Evolutionary conservation across 2,888 invertebrate genomes (phyloP), one percentile per base, ranked within the genome.

Genomic region (Diarsia mendica): DNA sequence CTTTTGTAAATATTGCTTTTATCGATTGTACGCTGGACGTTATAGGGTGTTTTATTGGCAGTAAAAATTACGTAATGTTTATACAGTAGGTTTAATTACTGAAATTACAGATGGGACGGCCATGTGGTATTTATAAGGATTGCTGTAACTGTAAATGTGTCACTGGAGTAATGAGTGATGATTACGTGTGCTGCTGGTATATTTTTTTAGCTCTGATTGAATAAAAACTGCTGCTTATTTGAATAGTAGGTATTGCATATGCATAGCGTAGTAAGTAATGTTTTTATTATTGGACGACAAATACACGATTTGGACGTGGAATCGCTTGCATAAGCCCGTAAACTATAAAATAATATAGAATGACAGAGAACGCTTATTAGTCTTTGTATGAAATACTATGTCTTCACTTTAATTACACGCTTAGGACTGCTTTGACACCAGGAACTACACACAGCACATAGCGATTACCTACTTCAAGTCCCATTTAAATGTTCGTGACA

Each of bases 1-100:
- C 87, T 89, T 89, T 87, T 88, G 90, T 89, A 90, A 90, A 91
- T 90, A 90, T 87, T 85, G 83, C 72, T 72, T 63, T 58, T 79
- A 83, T 87, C 80, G 87, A 89, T 89, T 84, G 70, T 66, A 70
- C 75, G 13, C 65, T 75, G 63, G 75, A 84, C 72, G 67, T 63
- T 77, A 83, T 78, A 83, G 85, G 68, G 1, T 83, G 83, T 77
- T 83, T 83, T 85, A 85, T 83, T 67, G 77, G 20, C 82, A 68
- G 65, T 77, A 71, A 83, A 84, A 77, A 81, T 81, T 84, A 72
- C 70, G 67, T 72, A 51, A 84, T 71, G 82, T 73, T 85, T 83
- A 55, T 51, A 18, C 60, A 44, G 78, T 28, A 72, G 65, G 67
- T 83, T 85, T 82, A 77, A 82, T 85, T 69, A 51, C 80, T 48